Base-by-base conservation (phyloP, 2,797 vertebrate genomes). In the Parambassis ranga region DNA sequence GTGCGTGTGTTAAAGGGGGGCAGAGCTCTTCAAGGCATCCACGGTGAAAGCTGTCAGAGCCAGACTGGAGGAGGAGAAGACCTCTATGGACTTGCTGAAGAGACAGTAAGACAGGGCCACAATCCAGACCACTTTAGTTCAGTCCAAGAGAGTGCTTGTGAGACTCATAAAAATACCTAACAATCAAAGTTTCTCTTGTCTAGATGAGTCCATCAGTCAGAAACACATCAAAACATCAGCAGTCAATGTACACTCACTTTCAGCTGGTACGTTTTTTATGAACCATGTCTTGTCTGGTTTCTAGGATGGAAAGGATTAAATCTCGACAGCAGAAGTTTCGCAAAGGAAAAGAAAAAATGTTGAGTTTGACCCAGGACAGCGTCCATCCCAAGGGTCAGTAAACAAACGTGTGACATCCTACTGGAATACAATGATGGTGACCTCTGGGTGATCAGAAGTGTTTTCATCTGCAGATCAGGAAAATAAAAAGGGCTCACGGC, bases 281-380 rank as follows among this genome's bases (percentile, higher is more conserved):
- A n/a, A n/a, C n/a, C n/a, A n/a, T n/a, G n/a, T n/a, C n/a, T n/a
- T n/a, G n/a, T n/a, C n/a, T n/a, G n/a, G n/a, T n/a, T n/a, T n/a
- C n/a, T n/a, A n/a, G 96, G 89, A 98, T 98, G 96, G 96, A 98
- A 72, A 94, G 94, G 48, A 98, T 98, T 77, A 98, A 98, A 79
- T 94, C 93, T 70, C 91, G 96, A 41, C 96, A 98, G 79, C 94
- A 96, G 86, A 98, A 97, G 78, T 98, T 97, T 78, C 95, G 95
- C 85, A 94, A 94, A 87, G 96, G 96, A 77, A 98, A 98, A 91
- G 95, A 96, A 82, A 94, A 91, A 81, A 91, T 97, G 93, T 72
- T 96, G 52, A 96, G 94, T 82, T 84, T 96, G 91, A 94, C 82
- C 38, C 93, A 94, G 67, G 94, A 95, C 53, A 65, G 59, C 24